Conservation (phyloP, 1,140 invertebrate genomes). For the Drosophila rhopaloa region DNA sequence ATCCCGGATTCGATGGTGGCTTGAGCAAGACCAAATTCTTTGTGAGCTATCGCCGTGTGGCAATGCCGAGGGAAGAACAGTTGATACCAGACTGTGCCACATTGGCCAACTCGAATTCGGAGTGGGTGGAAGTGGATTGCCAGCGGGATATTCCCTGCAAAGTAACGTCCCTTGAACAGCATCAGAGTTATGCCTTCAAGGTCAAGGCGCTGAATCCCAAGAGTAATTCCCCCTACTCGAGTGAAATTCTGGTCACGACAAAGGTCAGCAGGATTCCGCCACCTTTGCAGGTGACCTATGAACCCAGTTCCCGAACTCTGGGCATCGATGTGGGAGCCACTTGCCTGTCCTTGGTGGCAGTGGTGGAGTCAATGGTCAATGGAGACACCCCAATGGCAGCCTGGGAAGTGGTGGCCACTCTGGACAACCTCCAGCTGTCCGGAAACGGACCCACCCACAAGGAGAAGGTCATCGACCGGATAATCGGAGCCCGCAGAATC, state of each 20-base stretch:
- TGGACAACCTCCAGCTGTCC: slow-evolving; percentile 88
- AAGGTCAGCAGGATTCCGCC: slow-evolving; percentile 93
- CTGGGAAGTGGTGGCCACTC: slow-evolving; percentile 90
- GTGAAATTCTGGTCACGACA: slow-evolving; percentile 91
- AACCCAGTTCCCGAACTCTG: slow-evolving; percentile 90
- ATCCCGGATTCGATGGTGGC: slow-evolving; percentile 95
- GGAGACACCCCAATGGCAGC: slow-evolving; percentile 86
- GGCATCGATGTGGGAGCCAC: slow-evolving; percentile 91
- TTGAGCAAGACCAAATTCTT: slow-evolving; percentile 93
- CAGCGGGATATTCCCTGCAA: slow-evolving; percentile 94
- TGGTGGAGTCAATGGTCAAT: slow-evolving; percentile 89
- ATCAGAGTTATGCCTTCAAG: slow-evolving; percentile 93
- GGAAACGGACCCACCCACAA: slow-evolving; percentile 88
- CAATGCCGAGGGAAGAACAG: slow-evolving; percentile 86
- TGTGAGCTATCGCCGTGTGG: slow-evolving; percentile 89
- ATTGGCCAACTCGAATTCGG: slow-evolving; percentile 86
- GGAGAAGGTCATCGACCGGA: slow-evolving; percentile 88
- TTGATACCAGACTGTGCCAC: slow-evolving; percentile 87
- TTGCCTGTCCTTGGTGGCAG: slow-evolving; percentile 90
- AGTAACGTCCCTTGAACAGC: slow-evolving; percentile 92
- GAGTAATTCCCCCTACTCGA: slow-evolving; percentile 93
- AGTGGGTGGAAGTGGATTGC: slow-evolving; percentile 93
- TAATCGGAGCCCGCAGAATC: slow-evolving; percentile 79
- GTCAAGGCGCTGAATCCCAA: slow-evolving; percentile 94
- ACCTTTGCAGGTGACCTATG: slow-evolving; percentile 92